These are phyloP conservation scores for Bubalus kerabau DNA, from an alignment of 2,113 vertebrate species.

Conservation along the genomic window DNA sequence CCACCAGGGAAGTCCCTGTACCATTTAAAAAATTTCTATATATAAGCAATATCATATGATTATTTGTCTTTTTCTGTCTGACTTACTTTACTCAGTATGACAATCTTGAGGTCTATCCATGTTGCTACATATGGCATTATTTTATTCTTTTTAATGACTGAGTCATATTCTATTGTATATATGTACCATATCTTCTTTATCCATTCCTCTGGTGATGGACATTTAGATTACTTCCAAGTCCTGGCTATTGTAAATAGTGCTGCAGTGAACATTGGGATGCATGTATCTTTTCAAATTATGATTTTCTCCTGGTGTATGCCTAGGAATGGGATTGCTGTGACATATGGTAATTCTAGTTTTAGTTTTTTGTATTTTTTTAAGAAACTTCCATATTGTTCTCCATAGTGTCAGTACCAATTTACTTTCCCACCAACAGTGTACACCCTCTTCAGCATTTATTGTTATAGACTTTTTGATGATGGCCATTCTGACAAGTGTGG, in stretches of 20 bases:
- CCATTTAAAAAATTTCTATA: background rate
- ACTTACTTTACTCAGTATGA: background rate
- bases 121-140: background rate
- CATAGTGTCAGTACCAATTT: background rate
- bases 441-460: background rate
- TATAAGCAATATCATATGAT: background rate
- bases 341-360: background rate
- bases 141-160: background rate
- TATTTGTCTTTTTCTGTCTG: background rate
- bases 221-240: background rate
- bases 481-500: background rate
- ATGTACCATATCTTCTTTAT: background rate
- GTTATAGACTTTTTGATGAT: background rate
- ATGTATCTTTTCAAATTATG: background rate
- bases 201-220: background rate
- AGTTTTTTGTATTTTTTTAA: background rate
- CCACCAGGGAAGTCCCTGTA: background rate
- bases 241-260: background rate
- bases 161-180: background rate
- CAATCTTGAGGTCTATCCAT: background rate
- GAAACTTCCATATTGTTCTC: background rate
- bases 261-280: background rate
- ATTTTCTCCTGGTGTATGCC: background rate
- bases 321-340: background rate
- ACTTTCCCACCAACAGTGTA: background rate